Conservation (phyloP, 2,888 invertebrate species). For the Drosophila affinis region DNA sequence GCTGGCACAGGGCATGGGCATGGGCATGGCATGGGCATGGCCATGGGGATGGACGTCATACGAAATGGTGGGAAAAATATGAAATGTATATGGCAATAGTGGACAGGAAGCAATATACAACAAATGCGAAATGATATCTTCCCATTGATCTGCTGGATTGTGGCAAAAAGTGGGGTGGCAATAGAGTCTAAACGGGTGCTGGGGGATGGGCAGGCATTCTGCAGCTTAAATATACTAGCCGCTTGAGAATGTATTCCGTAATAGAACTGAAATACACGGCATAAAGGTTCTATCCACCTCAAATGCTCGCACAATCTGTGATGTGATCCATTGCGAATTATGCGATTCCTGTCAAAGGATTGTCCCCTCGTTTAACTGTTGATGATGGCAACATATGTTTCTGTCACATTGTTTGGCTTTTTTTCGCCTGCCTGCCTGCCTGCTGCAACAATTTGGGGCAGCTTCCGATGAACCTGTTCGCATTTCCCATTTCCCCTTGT, state of each 20-base stretch:
- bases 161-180: background rate
- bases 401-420: slow-evolving; percentile 61
- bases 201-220: background rate
- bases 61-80: slow-evolving; percentile 65
- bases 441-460: slow-evolving; percentile 57
- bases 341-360: slow-evolving; percentile 19
- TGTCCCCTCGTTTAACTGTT: slow-evolving; percentile 24
- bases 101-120: slow-evolving; percentile 70
- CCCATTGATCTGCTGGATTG: slow-evolving; percentile 44
- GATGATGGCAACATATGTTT: slow-evolving; percentile 75
- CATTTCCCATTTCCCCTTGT: slow-evolving; percentile 13
- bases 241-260: background rate
- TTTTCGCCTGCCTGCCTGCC: slow-evolving; percentile 22
- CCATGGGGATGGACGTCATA: slow-evolving; percentile 21
- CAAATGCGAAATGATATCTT: slow-evolving; percentile 63
- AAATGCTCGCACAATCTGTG: background rate
- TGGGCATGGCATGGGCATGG: slow-evolving; percentile 14
- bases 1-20: background rate
- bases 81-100: slow-evolving; percentile 54
- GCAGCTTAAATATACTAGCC: background rate
- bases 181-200: background rate
- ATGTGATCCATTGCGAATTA: slow-evolving; percentile 2
- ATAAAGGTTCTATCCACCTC: background rate
- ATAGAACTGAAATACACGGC: background rate
- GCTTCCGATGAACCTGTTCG: slow-evolving; percentile 22